Conservation (phyloP, 2,888 invertebrate species). For the Dioctria rufipes region DNA sequence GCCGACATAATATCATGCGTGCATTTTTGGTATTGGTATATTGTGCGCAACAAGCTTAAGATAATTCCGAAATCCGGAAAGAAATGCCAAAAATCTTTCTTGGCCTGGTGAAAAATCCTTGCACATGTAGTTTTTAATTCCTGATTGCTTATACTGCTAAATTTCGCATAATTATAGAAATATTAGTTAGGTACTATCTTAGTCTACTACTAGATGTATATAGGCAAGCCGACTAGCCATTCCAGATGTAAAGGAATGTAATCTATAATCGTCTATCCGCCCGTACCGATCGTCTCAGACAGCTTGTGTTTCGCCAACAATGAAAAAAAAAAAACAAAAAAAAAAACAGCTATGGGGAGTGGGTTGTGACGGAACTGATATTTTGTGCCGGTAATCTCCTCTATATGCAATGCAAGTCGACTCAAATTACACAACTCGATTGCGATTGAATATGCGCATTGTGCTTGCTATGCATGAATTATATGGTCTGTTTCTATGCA, state of each 20-base stretch:
- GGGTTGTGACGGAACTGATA: conserved; percentile 49
- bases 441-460: neutral
- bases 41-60: too few relatives aligned
- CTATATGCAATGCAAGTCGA: neutral
- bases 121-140: too few relatives aligned
- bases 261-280: conserved; percentile 12
- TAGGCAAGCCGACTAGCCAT: too few relatives aligned
- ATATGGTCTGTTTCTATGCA: conserved; percentile 35
- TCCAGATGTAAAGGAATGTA: too few relatives aligned
- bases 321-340: conserved; percentile 21
- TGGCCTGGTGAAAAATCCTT: too few relatives aligned
- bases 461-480: neutral
- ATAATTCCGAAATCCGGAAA: conserved; percentile 41
- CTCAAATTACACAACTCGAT: conserved; percentile 34
- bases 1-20: too few relatives aligned
- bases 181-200: too few relatives aligned
- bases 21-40: too few relatives aligned
- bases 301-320: conserved; percentile 43
- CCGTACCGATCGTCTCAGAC: conserved; percentile 44
- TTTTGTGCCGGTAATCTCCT: conserved; percentile 24
- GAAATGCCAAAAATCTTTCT: neutral
- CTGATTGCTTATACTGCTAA: too few relatives aligned
- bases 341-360: conserved; percentile 7
- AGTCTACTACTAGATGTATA: too few relatives aligned
- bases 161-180: too few relatives aligned